Base-by-base conservation (phyloP, 2,888 invertebrate species). In the Crematogaster levior region DNA sequence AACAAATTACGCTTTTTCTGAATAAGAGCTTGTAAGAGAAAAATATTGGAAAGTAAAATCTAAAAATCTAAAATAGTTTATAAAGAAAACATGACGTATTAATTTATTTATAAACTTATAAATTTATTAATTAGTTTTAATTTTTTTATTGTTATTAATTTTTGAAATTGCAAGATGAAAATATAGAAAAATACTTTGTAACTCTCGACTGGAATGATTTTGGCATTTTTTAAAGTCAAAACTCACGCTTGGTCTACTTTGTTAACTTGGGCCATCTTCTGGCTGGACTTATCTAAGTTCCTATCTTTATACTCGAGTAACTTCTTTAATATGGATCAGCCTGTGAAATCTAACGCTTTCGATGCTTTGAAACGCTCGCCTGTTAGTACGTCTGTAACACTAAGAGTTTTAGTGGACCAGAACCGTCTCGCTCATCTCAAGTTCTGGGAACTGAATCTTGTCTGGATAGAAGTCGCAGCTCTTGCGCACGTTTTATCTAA, bases 351-450 rank as follows among this genome's bases (percentile, higher is more conserved):
- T 92, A 91, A 93, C 89, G 88, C 90, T 82, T 84, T 88, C 68
- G 85, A 85, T 88, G 89, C 88, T 86, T 86, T 88, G 88, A 63
- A 86, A 84, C 81, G 79, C 84, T 89, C 89, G 83, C 74, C 81
- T 73, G 77, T 86, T 81, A 65, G 66, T 66, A 40, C 10, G 12
- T 58, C 56, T 43, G 56, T 18, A 65, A 65, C 7, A 34, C 43
- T n/a, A 48, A 48, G 43, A 85, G 65, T 87, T 85, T 87, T 88
- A 90, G 89, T 92, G 92, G 92, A 93, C 92, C 93, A 92, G 91
- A 92, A 92, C 92, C 89, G 89, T 93, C 92, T 88, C 92, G 90
- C 92, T 92, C 90, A 90, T 93, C 93, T 93, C 92, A 90, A 86
- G 92, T 93, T 93, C 89, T 90, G 84, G 86, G 82, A 88, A 86